phyloP scores from a whole-genome alignment of 1,140 invertebrate species.

The Polyergus mexicanus region DNA sequence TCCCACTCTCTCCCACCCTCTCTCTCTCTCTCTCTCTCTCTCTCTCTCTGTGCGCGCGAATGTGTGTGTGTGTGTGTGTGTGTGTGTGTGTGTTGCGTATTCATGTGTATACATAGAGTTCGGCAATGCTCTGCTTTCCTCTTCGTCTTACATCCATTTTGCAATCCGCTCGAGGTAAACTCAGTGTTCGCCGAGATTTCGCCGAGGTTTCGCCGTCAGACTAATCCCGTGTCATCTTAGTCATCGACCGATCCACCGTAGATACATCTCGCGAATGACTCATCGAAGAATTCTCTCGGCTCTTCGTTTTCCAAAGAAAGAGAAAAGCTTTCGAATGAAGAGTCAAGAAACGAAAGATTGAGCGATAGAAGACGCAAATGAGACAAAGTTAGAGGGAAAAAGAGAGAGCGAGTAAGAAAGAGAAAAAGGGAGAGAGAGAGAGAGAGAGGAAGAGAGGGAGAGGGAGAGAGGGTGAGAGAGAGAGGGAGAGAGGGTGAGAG shows the following conservation, averaged over 20 bases:
- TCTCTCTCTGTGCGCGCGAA: neutral
- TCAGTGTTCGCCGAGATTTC: conserved; percentile 7
- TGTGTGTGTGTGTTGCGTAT: neutral
- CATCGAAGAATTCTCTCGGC: conserved; percentile 31
- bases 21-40: no score
- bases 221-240: conserved; percentile 64
- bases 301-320: conserved; percentile 11
- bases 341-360: conserved; percentile 11
- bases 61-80: neutral
- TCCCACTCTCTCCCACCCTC: no score
- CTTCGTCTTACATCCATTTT: conserved; percentile 15
- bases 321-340: conserved; percentile 44
- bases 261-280: conserved; percentile 52
- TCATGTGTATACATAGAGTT: conserved; percentile 10
- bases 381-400: neutral
- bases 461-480: no score
- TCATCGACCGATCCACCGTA: conserved; percentile 64
- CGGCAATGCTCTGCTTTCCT: conserved; percentile 14
- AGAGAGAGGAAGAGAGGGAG: conserved; percentile 41
- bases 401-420: neutral
- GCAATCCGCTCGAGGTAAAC: conserved; percentile 35
- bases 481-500: conserved; percentile 45
- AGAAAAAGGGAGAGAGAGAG: conserved; percentile 40
- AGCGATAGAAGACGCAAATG: neutral
- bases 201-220: conserved; percentile 41